Evolutionary conservation across 2,888 invertebrate genomes (phyloP), one percentile per base, ranked within the genome.

Genomic region (Odontocolon sp.): DNA sequence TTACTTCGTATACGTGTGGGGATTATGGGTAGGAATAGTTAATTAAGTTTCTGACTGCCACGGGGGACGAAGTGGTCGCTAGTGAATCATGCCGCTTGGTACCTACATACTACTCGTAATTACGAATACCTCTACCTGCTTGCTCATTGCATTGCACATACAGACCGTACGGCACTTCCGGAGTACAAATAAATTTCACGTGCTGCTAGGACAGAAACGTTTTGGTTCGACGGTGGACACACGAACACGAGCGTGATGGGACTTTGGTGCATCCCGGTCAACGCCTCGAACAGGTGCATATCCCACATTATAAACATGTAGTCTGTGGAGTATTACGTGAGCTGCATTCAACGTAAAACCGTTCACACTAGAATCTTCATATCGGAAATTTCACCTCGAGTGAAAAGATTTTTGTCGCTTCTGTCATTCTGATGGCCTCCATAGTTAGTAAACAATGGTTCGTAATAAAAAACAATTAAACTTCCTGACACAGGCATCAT

Each of bases 11-110:
- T 73, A 78, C 81, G 74, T 78, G 79, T 76, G 52, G 80, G 84
- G 85, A 84, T 85, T 84, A 85, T 84, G 77, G 81, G 78, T 68
- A 71, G 83, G 86, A 84, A 86, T 87, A 85, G 86, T 88, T 88
- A 87, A 88, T 87, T 87, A 86, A 87, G 86, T 87, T 87, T 85
- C 84, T 78, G 82, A 81, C 80, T 82, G 84, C 80, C 86, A 82
- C 82, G 71, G 77, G 86, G 85, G 84, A 86, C 64, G 82, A 82
- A 81, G 82, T 79, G 82, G 79, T 78, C 80, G 79, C 81, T 72
- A 80, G 80, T 84, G 85, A 87, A 86, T 87, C 84, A 86, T 84
- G 83, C 83, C 79, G 64, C 71, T 68, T 77, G 78, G 52, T 59
- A 73, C 77, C 66, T 80, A 80, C 78, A 75, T 80, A 76, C 79